Conservation (phyloP, 2,113 vertebrate genomes). For the Tautogolabrus adspersus region DNA sequence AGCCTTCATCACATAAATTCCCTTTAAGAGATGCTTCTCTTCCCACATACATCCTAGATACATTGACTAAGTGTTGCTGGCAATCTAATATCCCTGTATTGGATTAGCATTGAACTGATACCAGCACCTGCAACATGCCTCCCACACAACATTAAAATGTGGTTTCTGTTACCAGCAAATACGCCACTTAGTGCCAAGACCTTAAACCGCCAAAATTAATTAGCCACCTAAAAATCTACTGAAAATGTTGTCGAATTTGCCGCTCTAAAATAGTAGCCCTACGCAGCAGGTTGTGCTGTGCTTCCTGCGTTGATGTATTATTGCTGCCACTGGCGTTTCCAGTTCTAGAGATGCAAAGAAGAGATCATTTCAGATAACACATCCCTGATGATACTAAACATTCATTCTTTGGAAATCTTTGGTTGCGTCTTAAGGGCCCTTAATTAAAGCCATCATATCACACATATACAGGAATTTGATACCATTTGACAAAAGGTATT, state of each 20-base stretch:
- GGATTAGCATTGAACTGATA: not conserved
- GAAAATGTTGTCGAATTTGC: too few relatives aligned
- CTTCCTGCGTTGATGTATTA: not conserved
- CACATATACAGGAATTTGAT: too few relatives aligned
- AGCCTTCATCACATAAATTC: slow-evolving; percentile 2
- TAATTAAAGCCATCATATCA: too few relatives aligned
- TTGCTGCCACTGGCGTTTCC: too few relatives aligned
- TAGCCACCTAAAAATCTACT: not conserved
- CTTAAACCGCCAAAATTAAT: not conserved
- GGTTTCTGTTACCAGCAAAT: too few relatives aligned
- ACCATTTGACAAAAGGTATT: too few relatives aligned
- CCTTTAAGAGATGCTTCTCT: not conserved
- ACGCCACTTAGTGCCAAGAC: not conserved
- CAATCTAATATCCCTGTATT: not conserved
- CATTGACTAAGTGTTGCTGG: not conserved
- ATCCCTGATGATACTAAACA: too few relatives aligned
- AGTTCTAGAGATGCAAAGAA: too few relatives aligned
- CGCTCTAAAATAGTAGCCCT: too few relatives aligned
- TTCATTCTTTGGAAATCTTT: too few relatives aligned
- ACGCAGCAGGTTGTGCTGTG: not conserved
- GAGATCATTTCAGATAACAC: too few relatives aligned
- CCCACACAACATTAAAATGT: not conserved
- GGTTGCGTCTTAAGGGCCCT: too few relatives aligned
- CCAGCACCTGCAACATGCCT: not conserved
- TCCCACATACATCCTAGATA: not conserved